These are phyloP conservation scores for Eurois occulta DNA, from an alignment of 2,888 invertebrate species.

Conservation along the genomic window DNA sequence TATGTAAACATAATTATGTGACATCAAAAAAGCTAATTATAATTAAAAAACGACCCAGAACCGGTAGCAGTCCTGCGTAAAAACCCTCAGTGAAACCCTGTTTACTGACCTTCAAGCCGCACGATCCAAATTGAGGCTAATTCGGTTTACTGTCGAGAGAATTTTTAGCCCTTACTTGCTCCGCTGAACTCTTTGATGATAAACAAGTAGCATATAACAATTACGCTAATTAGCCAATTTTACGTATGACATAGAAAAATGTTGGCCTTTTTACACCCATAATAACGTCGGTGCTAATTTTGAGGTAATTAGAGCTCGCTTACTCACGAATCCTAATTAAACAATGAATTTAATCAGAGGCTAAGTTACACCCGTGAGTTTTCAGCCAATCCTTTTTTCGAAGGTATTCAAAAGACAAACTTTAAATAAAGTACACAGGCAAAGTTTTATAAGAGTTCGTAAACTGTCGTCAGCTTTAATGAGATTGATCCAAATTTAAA, in stretches of 20 bases:
- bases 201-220: slow-evolving; percentile 58
- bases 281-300: slow-evolving; percentile 36
- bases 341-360: slow-evolving; percentile 45
- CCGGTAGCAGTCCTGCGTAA: slow-evolving; percentile 24
- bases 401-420: slow-evolving; percentile 62
- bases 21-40: slow-evolving; percentile 45
- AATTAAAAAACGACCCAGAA: slow-evolving; percentile 36
- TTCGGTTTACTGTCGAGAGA: slow-evolving; percentile 40
- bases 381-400: slow-evolving; percentile 49
- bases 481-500: slow-evolving; percentile 81
- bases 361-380: slow-evolving; percentile 1
- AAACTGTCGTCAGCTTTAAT: slow-evolving; percentile 78
- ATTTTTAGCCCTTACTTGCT: slow-evolving; percentile 49
- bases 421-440: slow-evolving; percentile 69
- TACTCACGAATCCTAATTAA: slow-evolving; percentile 48
- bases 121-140: slow-evolving; percentile 55
- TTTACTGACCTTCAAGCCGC: slow-evolving; percentile 37
- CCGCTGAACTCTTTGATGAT: slow-evolving; percentile 61
- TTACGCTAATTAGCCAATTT: slow-evolving; percentile 66
- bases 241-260: slow-evolving; percentile 49
- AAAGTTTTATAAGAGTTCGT: slow-evolving; percentile 66
- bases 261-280: slow-evolving; percentile 34
- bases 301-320: slow-evolving; percentile 36
- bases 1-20: slow-evolving; percentile 10
- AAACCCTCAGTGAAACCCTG: slow-evolving; percentile 8